Evolutionary conservation across 1,140 invertebrate species (phyloP).

Genomic region (Condylostylus longicornis): DNA sequence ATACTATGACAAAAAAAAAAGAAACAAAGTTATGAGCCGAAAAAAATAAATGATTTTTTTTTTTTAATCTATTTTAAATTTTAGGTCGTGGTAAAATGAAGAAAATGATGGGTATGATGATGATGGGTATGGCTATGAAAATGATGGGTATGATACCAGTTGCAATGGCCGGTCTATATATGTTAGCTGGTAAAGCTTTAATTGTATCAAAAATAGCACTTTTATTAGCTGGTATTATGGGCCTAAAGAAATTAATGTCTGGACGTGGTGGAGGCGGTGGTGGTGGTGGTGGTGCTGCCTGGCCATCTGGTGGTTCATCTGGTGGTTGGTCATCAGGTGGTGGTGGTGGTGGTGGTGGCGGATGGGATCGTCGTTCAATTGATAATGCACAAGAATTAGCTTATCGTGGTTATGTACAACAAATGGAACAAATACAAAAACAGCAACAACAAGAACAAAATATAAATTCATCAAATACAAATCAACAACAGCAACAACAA

Average conservation of each 20-base stretch:
- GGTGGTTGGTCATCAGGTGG: slow-evolving; percentile 45
- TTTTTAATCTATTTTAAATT: slow-evolving; percentile 6
- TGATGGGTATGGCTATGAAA: slow-evolving; percentile 62
- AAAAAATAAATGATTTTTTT: slow-evolving; percentile 4
- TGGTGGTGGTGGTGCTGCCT: slow-evolving; percentile 38
- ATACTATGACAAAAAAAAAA: neutral
- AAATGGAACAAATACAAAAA: slow-evolving; percentile 9
- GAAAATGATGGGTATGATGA: slow-evolving; percentile 71
- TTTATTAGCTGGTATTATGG: slow-evolving; percentile 57
- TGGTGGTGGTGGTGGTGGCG: slow-evolving; percentile 30
- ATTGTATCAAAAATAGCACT: slow-evolving; percentile 65
- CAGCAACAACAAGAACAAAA: slow-evolving; percentile 7
- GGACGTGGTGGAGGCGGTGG: slow-evolving; percentile 43
- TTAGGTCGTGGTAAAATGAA: slow-evolving; percentile 59
- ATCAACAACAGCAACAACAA: slow-evolving; percentile 6
- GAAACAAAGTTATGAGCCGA: neutral
- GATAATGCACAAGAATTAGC: slow-evolving; percentile 45
- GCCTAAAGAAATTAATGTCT: slow-evolving; percentile 57
- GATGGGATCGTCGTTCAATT: slow-evolving; percentile 36
- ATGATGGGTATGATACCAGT: slow-evolving; percentile 55
- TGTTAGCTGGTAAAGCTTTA: slow-evolving; percentile 58
- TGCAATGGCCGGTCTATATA: slow-evolving; percentile 55
- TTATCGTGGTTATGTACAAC: slow-evolving; percentile 41
- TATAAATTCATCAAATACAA: too few species aligned
- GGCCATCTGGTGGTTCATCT: slow-evolving; percentile 37